Base-by-base conservation (phyloP, 1,140 invertebrate species). In the Drosophila fuyamai region DNA sequence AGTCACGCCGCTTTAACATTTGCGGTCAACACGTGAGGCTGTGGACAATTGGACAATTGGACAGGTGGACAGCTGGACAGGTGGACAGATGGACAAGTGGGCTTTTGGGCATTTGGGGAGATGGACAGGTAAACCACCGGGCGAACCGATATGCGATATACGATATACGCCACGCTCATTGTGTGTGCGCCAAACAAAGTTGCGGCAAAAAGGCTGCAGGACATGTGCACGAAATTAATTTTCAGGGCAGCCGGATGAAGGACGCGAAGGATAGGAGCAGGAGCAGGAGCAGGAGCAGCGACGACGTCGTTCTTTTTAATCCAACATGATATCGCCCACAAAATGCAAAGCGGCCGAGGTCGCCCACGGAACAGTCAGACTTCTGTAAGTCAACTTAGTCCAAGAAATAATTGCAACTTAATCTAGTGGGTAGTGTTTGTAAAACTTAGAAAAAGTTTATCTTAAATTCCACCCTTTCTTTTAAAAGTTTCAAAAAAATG, bases 171-270 rank as follows among this genome's bases (percentile, higher is more conserved):
- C 27, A 14, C 48, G 27, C 14, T 40, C n/a, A 46, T 50, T 54
- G 38, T 43, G 46, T 55, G 68, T 50, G 53, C 10, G 41, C 41
- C 53, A 67, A 77, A 83, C 65, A 83, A 67, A 83, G 63, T 83
- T 76, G 76, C 76, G 36, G 44, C 50, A 56, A 71, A 88, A 79
- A 70, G 76, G 83, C 83, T 83, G 83, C 83, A 79, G 83, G 83
- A 79, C 83, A 88, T 88, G 83, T 77, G 81, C 79, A 86, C 83
- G 75, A 86, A 86, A 85, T 81, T 86, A 85, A 79, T 85, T 85
- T 85, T 61, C 82, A 85, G 75, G 55, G 56, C 74, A 56, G 56
- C 56, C 48, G 57, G 78, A 81, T 63, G 36, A 53, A 75, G 58
- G 57, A 72, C 62, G 73, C 36, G 32, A 50, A 38, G 47, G 38